Evolutionary conservation across 1,140 invertebrate genomes (phyloP).

Genomic region (Thereuonema tuberculata): DNA sequence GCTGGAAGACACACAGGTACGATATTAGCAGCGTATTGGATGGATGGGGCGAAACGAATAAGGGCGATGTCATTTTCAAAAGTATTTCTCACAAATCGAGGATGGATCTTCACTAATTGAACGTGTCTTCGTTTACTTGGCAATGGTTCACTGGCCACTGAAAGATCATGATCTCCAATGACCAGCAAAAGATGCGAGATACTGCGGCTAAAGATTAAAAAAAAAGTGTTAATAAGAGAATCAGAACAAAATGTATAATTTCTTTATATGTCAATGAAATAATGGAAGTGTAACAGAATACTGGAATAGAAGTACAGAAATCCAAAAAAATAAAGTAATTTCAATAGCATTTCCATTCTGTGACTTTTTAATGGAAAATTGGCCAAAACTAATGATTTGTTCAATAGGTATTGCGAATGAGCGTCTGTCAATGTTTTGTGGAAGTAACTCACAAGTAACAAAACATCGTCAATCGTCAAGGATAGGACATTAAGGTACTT

Average conservation of each 20-base stretch:
- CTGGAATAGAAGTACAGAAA: background rate
- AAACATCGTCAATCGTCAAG: no score
- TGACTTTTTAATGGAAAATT: no score
- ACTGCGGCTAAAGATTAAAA: slow-evolving; percentile 48
- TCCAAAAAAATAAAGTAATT: no score
- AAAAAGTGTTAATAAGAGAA: background rate
- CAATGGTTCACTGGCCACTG: slow-evolving; percentile 70
- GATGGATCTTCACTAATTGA: slow-evolving; percentile 79
- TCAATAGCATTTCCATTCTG: no score
- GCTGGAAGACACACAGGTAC: slow-evolving; percentile 22
- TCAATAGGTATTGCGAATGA: no score
- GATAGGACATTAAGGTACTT: no score
- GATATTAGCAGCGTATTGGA: slow-evolving; percentile 28
- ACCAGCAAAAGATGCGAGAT: slow-evolving; percentile 72
- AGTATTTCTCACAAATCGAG: slow-evolving; percentile 76
- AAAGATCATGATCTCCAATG: slow-evolving; percentile 78
- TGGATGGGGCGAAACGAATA: slow-evolving; percentile 76
- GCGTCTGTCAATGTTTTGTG: no score
- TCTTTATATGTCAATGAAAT: background rate
- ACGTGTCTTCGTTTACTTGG: slow-evolving; percentile 71
- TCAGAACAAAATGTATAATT: background rate
- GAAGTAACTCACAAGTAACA: no score
- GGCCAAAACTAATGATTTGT: background rate
- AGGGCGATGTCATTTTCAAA: slow-evolving; percentile 86
- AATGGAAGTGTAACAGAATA: background rate